These are phyloP conservation scores for Spilosoma lubricipeda DNA, from an alignment of 2,888 invertebrate genomes.

Conservation along the genomic window DNA sequence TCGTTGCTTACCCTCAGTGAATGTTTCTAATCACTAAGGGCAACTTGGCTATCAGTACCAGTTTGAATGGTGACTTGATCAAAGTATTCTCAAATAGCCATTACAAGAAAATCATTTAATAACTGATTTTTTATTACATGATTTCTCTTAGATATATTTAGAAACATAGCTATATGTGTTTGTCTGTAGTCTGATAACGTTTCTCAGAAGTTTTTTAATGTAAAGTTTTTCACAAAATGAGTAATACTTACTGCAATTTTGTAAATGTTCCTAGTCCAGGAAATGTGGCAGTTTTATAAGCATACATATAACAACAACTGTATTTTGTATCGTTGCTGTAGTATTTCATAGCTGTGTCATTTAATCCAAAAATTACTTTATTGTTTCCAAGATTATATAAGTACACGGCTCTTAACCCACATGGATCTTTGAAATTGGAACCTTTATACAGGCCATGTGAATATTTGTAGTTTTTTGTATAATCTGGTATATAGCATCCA, in stretches of 20 bases:
- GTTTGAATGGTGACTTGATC: too few relatives aligned
- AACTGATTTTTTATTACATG: too few relatives aligned
- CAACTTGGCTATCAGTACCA: too few relatives aligned
- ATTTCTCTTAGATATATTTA: too few relatives aligned
- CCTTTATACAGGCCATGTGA: slow-evolving; percentile 33
- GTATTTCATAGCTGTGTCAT: slow-evolving; percentile 48
- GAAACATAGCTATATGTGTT: too few relatives aligned
- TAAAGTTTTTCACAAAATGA: background rate
- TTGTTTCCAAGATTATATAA: slow-evolving; percentile 50
- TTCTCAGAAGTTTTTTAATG: too few relatives aligned
- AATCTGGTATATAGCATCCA: slow-evolving; percentile 70
- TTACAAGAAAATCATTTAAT: too few relatives aligned
- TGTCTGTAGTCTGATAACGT: too few relatives aligned
- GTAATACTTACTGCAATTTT: slow-evolving; percentile 55
- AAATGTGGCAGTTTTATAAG: slow-evolving; percentile 50
- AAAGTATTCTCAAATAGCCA: too few relatives aligned
- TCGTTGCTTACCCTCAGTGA: too few relatives aligned
- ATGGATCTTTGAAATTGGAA: slow-evolving; percentile 39
- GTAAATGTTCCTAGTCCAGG: slow-evolving; percentile 49
- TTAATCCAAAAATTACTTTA: slow-evolving; percentile 56
- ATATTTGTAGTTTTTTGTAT: slow-evolving; percentile 55
- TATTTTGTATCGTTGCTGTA: slow-evolving; percentile 44
- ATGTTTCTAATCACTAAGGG: too few relatives aligned
- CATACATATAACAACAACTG: slow-evolving; percentile 62
- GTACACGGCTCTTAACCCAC: slow-evolving; percentile 61